Evolutionary conservation across 2,888 invertebrate genomes (phyloP), one percentile per base, ranked within the genome.

Genomic region (Hofmannophila pseudospretella): DNA sequence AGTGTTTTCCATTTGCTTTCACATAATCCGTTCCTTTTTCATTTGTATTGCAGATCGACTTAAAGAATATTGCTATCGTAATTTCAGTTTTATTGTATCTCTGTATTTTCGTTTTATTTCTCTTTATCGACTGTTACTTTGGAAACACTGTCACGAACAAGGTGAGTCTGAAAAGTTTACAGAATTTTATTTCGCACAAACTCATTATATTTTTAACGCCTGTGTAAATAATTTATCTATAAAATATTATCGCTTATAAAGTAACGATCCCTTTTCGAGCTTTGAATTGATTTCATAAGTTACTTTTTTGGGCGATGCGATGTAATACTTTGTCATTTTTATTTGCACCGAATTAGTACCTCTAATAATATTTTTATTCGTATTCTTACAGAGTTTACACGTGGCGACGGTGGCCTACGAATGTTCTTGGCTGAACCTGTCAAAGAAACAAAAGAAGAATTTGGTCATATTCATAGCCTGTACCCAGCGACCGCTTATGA

Each of bases 51-150:
- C 60, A 77, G 77, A 72, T 77, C 32, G 54, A n/a, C n/a, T 20
- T 49, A 3, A 37, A 62, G 11, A 63, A 75, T 33, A 36, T 67
- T 3, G 42, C 49, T 2, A 65, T 62, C 30, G 52, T 73, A 0
- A 13, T 52, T 1, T 76, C 73, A 74, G 51, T 71, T 2, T 36
- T 68, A 1, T 47, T 52, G 1, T 78, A 62, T 39, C 30, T 76
- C 16, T 29, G 41, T 0, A 51, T 71, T 23, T 47, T 70, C 27
- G 51, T 59, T 11, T 11, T 38, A 8, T 57, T 58, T 23, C 51
- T 73, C 5, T 76, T 61, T 27, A 38, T 67, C 3, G 75, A 75
- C 34, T 71, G 70, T 36, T 74, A 70, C 38, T 71, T 67, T 32
- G 75, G 69, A n/a, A 67, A 70, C 38, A 39, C 51, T 1, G 45